Evolutionary conservation across 1,140 invertebrate genomes (phyloP).

Genomic region (Drosophila lowei): DNA sequence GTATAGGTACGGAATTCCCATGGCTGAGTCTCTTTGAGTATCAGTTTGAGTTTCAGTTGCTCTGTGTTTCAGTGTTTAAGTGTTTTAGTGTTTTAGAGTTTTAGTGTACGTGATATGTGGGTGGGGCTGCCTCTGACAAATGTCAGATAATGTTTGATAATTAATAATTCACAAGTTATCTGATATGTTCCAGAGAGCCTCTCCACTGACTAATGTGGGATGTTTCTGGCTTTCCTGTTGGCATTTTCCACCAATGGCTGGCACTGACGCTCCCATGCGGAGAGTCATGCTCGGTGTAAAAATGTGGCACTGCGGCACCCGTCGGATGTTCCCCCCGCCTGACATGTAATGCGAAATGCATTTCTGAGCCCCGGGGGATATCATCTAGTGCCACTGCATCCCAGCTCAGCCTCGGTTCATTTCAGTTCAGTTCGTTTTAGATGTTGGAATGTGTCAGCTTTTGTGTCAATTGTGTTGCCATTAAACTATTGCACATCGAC

Average conservation of each 20-base stretch:
- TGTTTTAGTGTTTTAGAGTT: slow-evolving; percentile 21
- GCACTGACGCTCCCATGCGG: not conserved
- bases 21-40: not conserved
- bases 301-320: not conserved
- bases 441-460: slow-evolving; percentile 60
- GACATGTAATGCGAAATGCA: slow-evolving; percentile 34
- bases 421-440: slow-evolving; percentile 33
- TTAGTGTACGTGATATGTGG: slow-evolving; percentile 35
- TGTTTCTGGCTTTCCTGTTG: not conserved
- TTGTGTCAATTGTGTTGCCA: slow-evolving; percentile 66
- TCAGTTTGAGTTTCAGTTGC: not conserved
- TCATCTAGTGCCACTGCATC: slow-evolving; percentile 29
- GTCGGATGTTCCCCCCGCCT: not conserved
- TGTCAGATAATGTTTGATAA: slow-evolving; percentile 8
- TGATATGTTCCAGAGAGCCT: slow-evolving; percentile 60
- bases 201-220: not conserved
- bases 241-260: slow-evolving; percentile 9
- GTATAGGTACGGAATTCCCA: slow-evolving; percentile 48
- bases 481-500: slow-evolving; percentile 63
- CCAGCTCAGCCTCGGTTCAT: slow-evolving; percentile 20
- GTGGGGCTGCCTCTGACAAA: slow-evolving; percentile 4
- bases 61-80: not conserved
- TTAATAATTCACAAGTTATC: slow-evolving; percentile 48
- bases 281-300: slow-evolving; percentile 11
- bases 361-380: slow-evolving; percentile 6